These are phyloP conservation scores for Cheirogaleus major DNA, from an alignment of 2,797 vertebrate genomes.

Conservation along the genomic window DNA sequence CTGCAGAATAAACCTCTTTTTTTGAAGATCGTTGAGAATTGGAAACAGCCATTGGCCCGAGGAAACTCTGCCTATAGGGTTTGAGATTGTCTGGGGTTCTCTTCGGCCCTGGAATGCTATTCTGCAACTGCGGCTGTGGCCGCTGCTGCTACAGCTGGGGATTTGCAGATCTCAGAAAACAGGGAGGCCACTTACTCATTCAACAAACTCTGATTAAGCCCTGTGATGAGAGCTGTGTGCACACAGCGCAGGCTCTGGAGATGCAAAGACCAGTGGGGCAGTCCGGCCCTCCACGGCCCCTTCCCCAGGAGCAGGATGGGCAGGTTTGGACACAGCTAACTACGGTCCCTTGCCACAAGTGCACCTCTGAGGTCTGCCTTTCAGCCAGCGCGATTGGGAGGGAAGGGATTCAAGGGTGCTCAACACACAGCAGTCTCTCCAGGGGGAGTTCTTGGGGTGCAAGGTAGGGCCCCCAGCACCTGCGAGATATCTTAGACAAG, in stretches of 20 bases:
- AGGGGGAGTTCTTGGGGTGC: not conserved
- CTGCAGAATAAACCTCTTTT: not conserved
- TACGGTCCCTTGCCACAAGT: not conserved
- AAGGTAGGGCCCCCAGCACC: fast-evolving
- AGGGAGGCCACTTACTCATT: not conserved
- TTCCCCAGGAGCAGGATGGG: not conserved
- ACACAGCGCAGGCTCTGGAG: fast-evolving
- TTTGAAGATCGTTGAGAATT: not conserved
- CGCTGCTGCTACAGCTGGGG: not conserved
- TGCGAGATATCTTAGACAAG: not conserved
- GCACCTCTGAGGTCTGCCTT: not conserved
- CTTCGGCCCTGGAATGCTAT: not conserved
- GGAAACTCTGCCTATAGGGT: not conserved
- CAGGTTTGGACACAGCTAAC: not conserved
- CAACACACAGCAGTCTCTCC: not conserved
- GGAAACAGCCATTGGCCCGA: fast-evolving
- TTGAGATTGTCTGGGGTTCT: not conserved
- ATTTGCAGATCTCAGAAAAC: not conserved
- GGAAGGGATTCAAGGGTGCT: too few species aligned
- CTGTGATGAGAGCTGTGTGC: fast-evolving
- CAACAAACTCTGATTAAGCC: not conserved
- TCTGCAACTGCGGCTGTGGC: fast-evolving
- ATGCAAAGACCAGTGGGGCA: fast-evolving
- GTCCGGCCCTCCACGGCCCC: too few species aligned
- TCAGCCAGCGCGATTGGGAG: too few species aligned